Base-by-base conservation (phyloP, 2,113 vertebrate species). In the Crotalus viridis region DNA sequence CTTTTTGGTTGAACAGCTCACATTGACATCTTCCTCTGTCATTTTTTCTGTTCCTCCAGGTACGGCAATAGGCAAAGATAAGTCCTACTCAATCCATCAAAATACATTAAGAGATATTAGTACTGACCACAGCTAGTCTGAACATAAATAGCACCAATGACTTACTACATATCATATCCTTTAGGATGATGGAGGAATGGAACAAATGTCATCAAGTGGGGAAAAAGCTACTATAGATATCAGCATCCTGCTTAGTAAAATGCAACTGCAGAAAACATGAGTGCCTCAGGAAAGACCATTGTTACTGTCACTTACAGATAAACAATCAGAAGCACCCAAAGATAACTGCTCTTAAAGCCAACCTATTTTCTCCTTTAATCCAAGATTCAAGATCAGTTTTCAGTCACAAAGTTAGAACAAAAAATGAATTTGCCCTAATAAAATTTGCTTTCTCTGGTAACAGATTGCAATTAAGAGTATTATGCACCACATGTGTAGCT, bases 51-150 rank as follows among this genome's bases (percentile, higher is more conserved):
- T 93, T 39, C 92, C 96, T 97, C 97, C 94, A 91, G 33, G 87
- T 94, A 96, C 87, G 89, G 92, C 91, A 97, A 97, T 3, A 94
- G 95, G 92, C 4, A 98, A 89, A n/a, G 96, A 95, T 10, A 57
- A 92, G 91, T 96, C 96, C 98, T 98, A 94, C 1, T 91, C 94
- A 95, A 96, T 54, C 1, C 89, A 85, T 48, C 51, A 94, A 95
- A 93, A 94, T 17, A 26, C 43, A 51, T 92, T 93, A 96, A 93
- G 10, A 33, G 85, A 0, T 28, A 28, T 81, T 81, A 81, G 7
- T 81, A 22, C 3, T 81, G 33, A 39, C 6, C 7, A 81, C 74
- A 81, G 33, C 33, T 17, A 81, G 17, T 9, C 33, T 81, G 33
- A 43, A 81, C 74, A 43, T 81, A 81, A 81, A 81, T n/a, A 43